Base-by-base conservation (phyloP, 2,797 vertebrate genomes). In the Platalea minor region DNA sequence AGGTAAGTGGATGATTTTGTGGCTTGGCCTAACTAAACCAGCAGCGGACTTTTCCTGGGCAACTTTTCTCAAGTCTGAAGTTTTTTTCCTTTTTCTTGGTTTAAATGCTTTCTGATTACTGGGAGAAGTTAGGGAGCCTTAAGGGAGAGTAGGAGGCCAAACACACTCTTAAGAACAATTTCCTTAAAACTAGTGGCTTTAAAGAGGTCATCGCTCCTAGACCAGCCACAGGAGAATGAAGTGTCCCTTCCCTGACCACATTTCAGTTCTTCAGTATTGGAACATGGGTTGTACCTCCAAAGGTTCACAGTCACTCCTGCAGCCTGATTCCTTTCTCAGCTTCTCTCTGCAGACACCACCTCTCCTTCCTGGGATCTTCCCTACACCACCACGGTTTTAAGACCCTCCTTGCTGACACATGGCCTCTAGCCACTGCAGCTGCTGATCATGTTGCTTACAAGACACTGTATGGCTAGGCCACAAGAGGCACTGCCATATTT, bases 181-280 rank as follows among this genome's bases (percentile, higher is more conserved):
- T 76, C 9, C 3, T n/a, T 73, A 76, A 59, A 95, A 64, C 5
- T 51, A 9, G 12, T 73, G 15, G 9, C 67, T 72, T 81, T 51
- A 50, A 72, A 77, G 46, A 23, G 11, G 10, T 33, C 9, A 5
- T 33, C 18, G 5, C 14, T 77, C 24, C 56, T 63, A 5, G 41
- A 35, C 31, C 12, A 73, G 35, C 16, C 17, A 65, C 13, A 28
- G 26, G n/a, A 86, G 35, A 83, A 43, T 1, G 0, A 18, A 59
- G 7, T 26, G 10, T 72, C 53, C 19, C 8, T 83, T 76, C 20
- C 8, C 14, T 81, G 31, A 26, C 48, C 5, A 5, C 0, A 0
- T 50, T 73, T 78, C 61, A n/a, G 15, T 72, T 75, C 39, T 78
- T 86, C 13, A 23, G 8, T 67, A 19, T 72, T 5, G 10, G 59